phyloP scores from a whole-genome alignment of 2,797 vertebrate species.

The Taeniopygia guttata region DNA sequence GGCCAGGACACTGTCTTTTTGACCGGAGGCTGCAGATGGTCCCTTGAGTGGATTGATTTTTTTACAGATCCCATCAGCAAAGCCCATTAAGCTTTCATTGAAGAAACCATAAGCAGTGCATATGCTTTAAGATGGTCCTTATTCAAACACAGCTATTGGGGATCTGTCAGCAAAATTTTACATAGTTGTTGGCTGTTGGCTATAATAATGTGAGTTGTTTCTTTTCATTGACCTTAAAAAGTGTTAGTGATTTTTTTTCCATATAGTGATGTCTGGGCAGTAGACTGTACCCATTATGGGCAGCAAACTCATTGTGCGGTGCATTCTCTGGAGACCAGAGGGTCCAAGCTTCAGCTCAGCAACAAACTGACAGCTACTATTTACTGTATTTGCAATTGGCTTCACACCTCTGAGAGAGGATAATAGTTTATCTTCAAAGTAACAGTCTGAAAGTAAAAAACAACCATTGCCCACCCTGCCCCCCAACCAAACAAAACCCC shows the following conservation, averaged over 20 bases:
- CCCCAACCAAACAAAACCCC: neutral
- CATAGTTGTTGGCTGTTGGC: neutral
- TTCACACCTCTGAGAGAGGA: neutral
- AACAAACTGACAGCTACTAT: neutral
- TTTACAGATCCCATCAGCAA: neutral
- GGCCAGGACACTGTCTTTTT: neutral
- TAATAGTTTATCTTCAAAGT: neutral
- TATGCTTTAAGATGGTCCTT: neutral
- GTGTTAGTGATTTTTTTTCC: neutral
- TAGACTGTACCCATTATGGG: neutral
- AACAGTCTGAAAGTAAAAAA: neutral
- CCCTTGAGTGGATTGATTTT: neutral
- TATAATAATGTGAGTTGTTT: neutral
- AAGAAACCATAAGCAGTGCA: neutral
- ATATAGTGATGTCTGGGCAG: neutral
- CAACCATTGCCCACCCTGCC: fast-evolving
- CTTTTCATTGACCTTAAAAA: neutral
- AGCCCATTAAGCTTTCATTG: neutral
- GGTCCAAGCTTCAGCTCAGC: neutral
- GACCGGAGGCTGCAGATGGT: neutral
- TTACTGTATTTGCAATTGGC: neutral
- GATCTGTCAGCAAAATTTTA: neutral
- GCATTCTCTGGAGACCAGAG: neutral
- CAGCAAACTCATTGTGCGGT: neutral
- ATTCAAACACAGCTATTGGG: neutral